phyloP scores from a whole-genome alignment of 2,797 vertebrate genomes.

The Hyperoplus lanceolatus region DNA sequence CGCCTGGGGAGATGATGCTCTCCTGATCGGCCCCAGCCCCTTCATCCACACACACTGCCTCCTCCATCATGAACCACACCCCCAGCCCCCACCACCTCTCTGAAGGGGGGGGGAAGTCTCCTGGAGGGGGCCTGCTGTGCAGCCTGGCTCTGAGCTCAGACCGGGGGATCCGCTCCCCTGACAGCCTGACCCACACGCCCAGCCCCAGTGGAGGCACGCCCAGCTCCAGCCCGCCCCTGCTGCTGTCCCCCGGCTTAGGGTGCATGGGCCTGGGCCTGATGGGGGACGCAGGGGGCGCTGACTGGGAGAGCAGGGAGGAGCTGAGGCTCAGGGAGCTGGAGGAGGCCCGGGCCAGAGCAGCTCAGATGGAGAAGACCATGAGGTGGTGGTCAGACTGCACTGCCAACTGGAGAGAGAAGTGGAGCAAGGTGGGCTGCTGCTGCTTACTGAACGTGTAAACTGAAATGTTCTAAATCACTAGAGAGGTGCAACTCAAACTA shows the following conservation, averaged over 20 bases:
- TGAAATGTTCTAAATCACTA: no score
- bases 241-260: conserved; percentile 83
- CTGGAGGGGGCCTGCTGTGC: conserved; percentile 85
- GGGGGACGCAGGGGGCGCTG: conserved; percentile 83
- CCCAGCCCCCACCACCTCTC: conserved; percentile 89
- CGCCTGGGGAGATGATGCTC: conserved; percentile 42
- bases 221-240: conserved; percentile 89
- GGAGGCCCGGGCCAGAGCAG: conserved; percentile 93
- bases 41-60: not conserved
- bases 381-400: conserved; percentile 99
- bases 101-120: conserved; percentile 87
- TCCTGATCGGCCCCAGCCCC: conserved; percentile 42
- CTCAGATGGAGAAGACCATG: conserved; percentile 99
- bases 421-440: conserved; percentile 90
- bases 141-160: conserved; percentile 90
- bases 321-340: conserved; percentile 95
- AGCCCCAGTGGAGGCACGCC: conserved; percentile 91
- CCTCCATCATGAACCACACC: conserved; percentile 91
- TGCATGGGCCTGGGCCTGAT: conserved; percentile 61
- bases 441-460: no score
- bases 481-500: no score
- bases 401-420: conserved; percentile 98
- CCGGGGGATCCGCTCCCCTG: conserved; percentile 86
- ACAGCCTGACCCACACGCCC: conserved; percentile 88
- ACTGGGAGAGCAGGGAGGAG: conserved; percentile 98